phyloP scores from a whole-genome alignment of 1,140 invertebrate genomes.

The Nephila pilipes region DNA sequence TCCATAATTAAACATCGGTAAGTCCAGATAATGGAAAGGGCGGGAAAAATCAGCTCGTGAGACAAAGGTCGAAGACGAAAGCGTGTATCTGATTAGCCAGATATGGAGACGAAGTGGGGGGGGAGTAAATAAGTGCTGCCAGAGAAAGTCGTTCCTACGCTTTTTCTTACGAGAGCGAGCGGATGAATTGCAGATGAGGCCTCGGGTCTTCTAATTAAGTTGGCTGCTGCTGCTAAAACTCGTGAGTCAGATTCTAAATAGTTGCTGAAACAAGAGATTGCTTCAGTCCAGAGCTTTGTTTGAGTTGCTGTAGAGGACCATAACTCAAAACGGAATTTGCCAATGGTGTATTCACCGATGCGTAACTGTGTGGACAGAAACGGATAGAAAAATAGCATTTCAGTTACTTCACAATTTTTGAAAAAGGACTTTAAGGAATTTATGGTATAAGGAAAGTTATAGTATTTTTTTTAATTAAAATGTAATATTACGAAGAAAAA shows the following conservation, averaged over 20 bases:
- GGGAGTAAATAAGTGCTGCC: too few relatives aligned
- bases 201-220: not conserved
- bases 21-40: slow-evolving; percentile 25
- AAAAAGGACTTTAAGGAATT: too few relatives aligned
- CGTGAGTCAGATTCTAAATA: slow-evolving; percentile 16
- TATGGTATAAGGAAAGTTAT: too few relatives aligned
- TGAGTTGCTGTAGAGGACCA: not conserved
- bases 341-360: too few relatives aligned
- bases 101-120: too few relatives aligned
- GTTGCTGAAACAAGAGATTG: not conserved
- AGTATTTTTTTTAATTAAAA: too few relatives aligned
- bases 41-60: slow-evolving; percentile 21
- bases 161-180: not conserved
- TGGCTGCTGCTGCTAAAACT: not conserved
- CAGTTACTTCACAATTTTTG: too few relatives aligned
- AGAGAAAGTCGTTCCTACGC: not conserved
- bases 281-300: not conserved
- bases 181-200: slow-evolving; percentile 32
- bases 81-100: not conserved
- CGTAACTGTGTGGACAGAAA: too few relatives aligned
- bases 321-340: not conserved
- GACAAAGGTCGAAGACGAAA: slow-evolving; percentile 8
- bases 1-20: slow-evolving; percentile 64
- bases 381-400: too few relatives aligned
- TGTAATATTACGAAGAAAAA: too few relatives aligned